A percentile compares a stretch with the other conserved stretches of the same genome.
Conservation (phyloP, 2,113 vertebrate genomes). For the Erpornis zantholeuca region DNA sequence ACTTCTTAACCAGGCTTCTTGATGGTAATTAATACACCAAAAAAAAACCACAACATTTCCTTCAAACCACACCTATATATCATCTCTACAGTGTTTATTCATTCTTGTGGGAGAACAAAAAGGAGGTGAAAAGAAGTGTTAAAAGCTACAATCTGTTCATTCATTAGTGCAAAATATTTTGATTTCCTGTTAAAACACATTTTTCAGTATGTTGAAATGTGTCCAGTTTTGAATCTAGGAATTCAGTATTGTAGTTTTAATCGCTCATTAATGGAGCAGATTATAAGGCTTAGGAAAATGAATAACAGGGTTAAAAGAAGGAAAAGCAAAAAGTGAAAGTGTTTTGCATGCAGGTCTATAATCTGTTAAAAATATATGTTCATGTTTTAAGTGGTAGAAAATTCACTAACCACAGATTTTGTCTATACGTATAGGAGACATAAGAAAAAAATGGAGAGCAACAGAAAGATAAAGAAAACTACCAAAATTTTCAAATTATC, state of each 20-base stretch:
- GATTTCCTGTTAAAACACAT: background rate
- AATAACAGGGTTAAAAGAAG: too few relatives aligned
- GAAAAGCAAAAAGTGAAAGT: background rate
- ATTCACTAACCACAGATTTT: background rate
- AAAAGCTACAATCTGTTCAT: background rate
- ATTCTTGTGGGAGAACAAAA: background rate
- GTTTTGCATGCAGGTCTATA: background rate
- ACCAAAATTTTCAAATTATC: background rate
- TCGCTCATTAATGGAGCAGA: background rate
- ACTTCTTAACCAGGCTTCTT: background rate
- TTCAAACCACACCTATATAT: background rate
- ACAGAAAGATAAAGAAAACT: background rate
- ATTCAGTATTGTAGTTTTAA: background rate
- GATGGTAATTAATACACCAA: background rate
- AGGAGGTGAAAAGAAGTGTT: background rate
- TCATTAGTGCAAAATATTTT: background rate
- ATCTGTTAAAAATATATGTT: background rate
- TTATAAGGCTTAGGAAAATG: background rate
- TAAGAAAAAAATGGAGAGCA: background rate
- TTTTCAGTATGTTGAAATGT: background rate
- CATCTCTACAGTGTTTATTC: background rate
- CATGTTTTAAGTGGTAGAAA: background rate
- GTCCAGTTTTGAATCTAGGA: background rate
- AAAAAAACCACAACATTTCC: background rate
- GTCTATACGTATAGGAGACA: background rate